Percentiles rank a stretch among this genome's conserved stretches.
Conservation (phyloP, 2,888 invertebrate genomes). For the Andrena praecox region DNA sequence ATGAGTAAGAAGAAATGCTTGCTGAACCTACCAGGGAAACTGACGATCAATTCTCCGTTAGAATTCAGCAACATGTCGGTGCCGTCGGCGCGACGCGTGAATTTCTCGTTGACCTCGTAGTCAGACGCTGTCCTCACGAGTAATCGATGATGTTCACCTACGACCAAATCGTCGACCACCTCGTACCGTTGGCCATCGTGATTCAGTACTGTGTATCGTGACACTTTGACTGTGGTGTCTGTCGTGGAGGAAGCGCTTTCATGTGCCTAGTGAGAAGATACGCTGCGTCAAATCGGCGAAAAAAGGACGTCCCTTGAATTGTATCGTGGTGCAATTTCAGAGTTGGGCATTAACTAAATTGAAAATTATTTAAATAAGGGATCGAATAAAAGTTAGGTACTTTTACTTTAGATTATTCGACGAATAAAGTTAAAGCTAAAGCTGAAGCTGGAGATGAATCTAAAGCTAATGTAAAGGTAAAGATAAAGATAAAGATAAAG, state of each 20-base stretch:
- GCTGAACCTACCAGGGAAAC: slow-evolving; percentile 75
- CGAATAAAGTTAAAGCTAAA: no score
- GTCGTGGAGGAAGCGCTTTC: slow-evolving; percentile 12
- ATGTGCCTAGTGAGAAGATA: slow-evolving; percentile 30
- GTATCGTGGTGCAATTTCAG: no score
- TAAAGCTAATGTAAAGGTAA: no score
- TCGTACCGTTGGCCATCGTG: slow-evolving; percentile 78
- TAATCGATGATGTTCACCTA: slow-evolving; percentile 78
- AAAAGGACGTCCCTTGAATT: neutral
- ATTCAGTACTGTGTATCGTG: slow-evolving; percentile 74
- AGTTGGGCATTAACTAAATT: no score
- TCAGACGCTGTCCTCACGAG: slow-evolving; percentile 78
- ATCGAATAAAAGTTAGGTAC: no score
- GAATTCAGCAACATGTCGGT: slow-evolving; percentile 77
- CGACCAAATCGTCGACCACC: slow-evolving; percentile 75
- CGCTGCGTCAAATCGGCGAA: neutral
- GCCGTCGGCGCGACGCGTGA: slow-evolving; percentile 79
- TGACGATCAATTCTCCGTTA: slow-evolving; percentile 77
- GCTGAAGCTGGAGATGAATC: no score
- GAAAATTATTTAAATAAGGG: no score
- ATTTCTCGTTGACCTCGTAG: slow-evolving; percentile 79
- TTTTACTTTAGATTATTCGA: no score
- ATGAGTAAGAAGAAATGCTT: neutral
- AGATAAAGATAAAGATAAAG: no score
- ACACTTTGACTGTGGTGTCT: slow-evolving; percentile 53